Evolutionary conservation across 1,140 invertebrate genomes (phyloP).

Genomic region (Meloidogyne hapla): DNA sequence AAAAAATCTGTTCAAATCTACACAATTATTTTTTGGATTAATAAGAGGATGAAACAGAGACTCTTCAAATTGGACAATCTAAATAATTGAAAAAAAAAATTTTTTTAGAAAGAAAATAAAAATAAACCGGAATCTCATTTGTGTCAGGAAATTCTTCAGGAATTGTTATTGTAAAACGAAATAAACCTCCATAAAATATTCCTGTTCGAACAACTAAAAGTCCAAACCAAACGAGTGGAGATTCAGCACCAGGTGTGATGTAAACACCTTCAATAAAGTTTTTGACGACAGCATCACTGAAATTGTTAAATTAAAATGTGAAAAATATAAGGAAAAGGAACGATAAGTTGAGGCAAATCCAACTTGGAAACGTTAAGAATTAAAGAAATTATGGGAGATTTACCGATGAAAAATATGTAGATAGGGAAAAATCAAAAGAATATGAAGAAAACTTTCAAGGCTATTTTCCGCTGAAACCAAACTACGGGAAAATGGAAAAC

Average conservation of each 20-base stretch:
- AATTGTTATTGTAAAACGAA: conserved; percentile 29
- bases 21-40: conserved; percentile 24
- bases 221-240: conserved; percentile 25
- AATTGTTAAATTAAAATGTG: not conserved
- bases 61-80: conserved; percentile 29
- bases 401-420: too few relatives aligned
- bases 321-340: not conserved
- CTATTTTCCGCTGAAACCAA: too few relatives aligned
- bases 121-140: conserved; percentile 9
- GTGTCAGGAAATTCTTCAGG: conserved; percentile 29
- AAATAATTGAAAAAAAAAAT: not conserved
- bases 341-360: not conserved
- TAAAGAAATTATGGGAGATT: too few relatives aligned
- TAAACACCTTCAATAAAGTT: conserved; percentile 32
- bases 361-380: too few relatives aligned
- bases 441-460: too few relatives aligned
- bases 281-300: conserved; percentile 27
- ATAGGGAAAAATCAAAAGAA: too few relatives aligned
- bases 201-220: conserved; percentile 26
- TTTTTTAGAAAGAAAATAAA: not conserved
- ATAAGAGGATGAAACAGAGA: conserved; percentile 18
- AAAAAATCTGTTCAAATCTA: conserved; percentile 22
- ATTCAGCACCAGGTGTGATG: conserved; percentile 20
- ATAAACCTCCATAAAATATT: conserved; percentile 30
- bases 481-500: too few relatives aligned